These are phyloP conservation scores for Mustelus asterias DNA, from an alignment of 2,113 vertebrate genomes.

Conservation along the genomic window DNA sequence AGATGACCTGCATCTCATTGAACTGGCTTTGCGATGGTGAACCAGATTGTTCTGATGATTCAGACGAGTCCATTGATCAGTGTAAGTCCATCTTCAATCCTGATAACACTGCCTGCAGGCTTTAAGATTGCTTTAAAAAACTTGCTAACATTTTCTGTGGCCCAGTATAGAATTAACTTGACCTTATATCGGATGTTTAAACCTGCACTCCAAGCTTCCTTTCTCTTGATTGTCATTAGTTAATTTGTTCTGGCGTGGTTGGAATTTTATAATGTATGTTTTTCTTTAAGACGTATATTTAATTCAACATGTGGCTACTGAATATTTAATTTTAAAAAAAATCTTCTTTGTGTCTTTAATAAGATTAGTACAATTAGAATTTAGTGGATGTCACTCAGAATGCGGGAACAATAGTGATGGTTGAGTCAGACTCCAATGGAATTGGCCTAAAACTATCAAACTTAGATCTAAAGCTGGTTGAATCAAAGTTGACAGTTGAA, in stretches of 20 bases:
- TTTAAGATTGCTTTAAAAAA: background rate
- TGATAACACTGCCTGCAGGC: background rate
- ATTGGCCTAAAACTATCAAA: background rate
- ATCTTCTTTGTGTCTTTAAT: background rate
- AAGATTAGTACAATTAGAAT: background rate
- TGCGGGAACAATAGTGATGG: background rate
- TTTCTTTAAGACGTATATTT: background rate
- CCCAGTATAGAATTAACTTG: background rate
- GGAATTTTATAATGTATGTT: background rate
- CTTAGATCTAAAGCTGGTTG: background rate
- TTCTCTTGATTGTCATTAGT: background rate
- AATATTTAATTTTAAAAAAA: background rate
- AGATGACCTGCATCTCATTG: slow-evolving; percentile 72
- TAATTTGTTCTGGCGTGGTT: background rate
- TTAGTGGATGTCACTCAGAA: background rate
- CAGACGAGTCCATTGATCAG: slow-evolving; percentile 71
- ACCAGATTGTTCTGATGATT: slow-evolving; percentile 81
- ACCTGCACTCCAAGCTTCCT: background rate
- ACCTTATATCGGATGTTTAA: background rate
- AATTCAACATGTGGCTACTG: background rate
- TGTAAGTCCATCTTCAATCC: slow-evolving; percentile 69
- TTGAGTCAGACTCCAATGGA: background rate
- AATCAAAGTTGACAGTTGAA: background rate
- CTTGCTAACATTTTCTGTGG: background rate
- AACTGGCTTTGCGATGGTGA: slow-evolving; percentile 92